Percentiles rank a stretch among this genome's conserved stretches.
Evolutionary conservation across 2,113 vertebrate genomes (phyloP).

Genomic region (Brachyhypopomus gauderio): DNA sequence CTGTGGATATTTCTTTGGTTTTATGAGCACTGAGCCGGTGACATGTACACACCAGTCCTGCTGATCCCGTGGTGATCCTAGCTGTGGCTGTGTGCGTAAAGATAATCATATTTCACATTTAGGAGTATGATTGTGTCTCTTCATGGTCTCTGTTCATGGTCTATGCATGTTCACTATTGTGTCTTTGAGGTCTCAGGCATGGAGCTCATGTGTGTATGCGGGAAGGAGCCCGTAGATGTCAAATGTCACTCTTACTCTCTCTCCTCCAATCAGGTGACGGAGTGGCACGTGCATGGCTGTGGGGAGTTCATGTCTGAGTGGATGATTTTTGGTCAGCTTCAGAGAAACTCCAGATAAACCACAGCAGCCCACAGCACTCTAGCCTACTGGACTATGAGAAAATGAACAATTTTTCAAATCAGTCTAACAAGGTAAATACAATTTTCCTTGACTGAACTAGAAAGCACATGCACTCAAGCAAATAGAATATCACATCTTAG

Average conservation of each 20-base stretch:
- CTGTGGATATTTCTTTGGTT: conserved; percentile 30
- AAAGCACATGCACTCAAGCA: conserved; percentile 19
- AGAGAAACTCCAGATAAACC: no score
- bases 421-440: no score
- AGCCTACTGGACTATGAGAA: no score
- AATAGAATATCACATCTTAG: conserved; percentile 30
- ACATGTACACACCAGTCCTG: conserved; percentile 12
- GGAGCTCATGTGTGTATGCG: neutral
- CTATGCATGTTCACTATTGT: neutral
- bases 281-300: conserved; percentile 29
- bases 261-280: conserved; percentile 28
- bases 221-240: conserved; percentile 3
- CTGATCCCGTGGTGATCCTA: neutral
- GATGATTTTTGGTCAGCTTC: no score
- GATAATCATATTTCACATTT: neutral
- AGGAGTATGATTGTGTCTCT: neutral
- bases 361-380: no score
- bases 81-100: neutral
- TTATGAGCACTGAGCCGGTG: neutral
- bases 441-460: no score
- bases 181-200: neutral
- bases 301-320: conserved; percentile 26
- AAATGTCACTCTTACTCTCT: conserved; percentile 19
- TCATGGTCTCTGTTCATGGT: neutral
- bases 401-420: no score